These are phyloP conservation scores for Thamnophis elegans DNA, from an alignment of 2,797 vertebrate species.

Conservation along the genomic window DNA sequence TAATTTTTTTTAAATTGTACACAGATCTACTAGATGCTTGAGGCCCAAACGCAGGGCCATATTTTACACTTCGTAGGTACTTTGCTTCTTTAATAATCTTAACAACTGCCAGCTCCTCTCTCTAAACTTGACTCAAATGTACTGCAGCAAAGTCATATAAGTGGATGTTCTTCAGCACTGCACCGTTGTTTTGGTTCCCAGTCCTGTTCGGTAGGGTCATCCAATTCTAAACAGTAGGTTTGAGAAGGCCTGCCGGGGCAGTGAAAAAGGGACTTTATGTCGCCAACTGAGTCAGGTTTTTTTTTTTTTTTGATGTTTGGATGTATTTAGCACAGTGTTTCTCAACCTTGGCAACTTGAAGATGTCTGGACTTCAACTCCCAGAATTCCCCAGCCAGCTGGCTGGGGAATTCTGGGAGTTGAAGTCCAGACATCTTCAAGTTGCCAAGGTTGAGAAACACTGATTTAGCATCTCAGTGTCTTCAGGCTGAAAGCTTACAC, in stretches of 20 bases:
- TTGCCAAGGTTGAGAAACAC: too few relatives aligned
- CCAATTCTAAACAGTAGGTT: neutral
- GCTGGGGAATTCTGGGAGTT: too few relatives aligned
- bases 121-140: constrained; percentile 10
- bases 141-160: constrained; percentile 16
- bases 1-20: neutral
- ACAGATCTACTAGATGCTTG: neutral
- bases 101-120: neutral
- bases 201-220: neutral
- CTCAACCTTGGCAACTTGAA: too few relatives aligned
- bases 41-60: neutral
- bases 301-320: neutral
- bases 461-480: too few relatives aligned
- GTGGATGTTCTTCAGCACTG: neutral
- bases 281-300: neutral
- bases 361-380: too few relatives aligned
- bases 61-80: neutral
- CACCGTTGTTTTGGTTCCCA: neutral
- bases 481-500: neutral
- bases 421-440: too few relatives aligned
- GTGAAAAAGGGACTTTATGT: neutral
- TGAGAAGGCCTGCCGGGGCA: neutral
- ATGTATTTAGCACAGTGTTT: neutral
- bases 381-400: too few relatives aligned
- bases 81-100: neutral